These are phyloP conservation scores for Agrypnia vestita DNA, from an alignment of 1,140 invertebrate genomes.

Conservation along the genomic window DNA sequence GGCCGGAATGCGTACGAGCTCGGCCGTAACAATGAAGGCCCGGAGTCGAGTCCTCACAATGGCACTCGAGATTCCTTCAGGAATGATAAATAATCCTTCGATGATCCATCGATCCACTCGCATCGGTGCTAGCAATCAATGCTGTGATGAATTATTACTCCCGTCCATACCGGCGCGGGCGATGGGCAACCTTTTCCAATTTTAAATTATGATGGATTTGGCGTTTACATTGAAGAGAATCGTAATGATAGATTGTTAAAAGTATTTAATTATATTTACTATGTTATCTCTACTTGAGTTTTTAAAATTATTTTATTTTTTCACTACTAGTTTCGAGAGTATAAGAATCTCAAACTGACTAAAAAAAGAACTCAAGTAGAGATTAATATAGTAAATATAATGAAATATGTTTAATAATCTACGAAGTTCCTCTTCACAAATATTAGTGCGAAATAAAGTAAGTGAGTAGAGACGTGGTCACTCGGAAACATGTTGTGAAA, in stretches of 20 bases:
- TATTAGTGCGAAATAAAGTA: too few relatives aligned
- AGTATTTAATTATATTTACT: too few relatives aligned
- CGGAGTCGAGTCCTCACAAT: constrained; percentile 27
- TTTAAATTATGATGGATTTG: not conserved
- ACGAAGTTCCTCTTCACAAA: too few relatives aligned
- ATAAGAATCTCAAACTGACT: not conserved
- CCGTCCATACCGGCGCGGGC: not conserved
- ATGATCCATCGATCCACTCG: constrained; percentile 34
- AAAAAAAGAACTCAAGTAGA: not conserved
- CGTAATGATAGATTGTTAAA: too few relatives aligned
- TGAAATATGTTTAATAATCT: too few relatives aligned
- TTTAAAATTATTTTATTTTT: not conserved
- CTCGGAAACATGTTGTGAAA: too few relatives aligned
- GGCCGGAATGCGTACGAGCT: constrained; percentile 19
- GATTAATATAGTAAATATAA: too few relatives aligned
- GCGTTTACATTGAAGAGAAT: too few relatives aligned
- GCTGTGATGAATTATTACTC: constrained; percentile 41
- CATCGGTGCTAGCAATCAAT: constrained; percentile 36
- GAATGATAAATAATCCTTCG: constrained; percentile 43
- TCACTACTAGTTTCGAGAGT: not conserved
- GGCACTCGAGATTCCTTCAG: constrained; percentile 34
- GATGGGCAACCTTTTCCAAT: constrained; percentile 15
- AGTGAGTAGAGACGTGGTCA: too few relatives aligned
- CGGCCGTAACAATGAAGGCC: not conserved
- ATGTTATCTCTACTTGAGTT: too few relatives aligned